Base-by-base conservation (phyloP, 2,888 invertebrate genomes). In the Phorcus lineatus region DNA sequence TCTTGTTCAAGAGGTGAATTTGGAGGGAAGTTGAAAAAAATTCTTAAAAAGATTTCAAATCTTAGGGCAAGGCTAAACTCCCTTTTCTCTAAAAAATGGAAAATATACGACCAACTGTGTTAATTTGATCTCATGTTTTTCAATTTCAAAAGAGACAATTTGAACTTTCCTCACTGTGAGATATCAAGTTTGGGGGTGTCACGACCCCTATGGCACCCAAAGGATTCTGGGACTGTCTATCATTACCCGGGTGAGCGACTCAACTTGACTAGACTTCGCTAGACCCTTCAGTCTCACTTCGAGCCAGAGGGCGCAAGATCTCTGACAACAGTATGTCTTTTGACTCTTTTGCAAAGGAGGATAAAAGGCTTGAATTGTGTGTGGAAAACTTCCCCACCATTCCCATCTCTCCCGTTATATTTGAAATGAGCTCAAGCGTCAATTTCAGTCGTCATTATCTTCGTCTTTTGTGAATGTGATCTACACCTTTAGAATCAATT, bases 61-160 rank as follows among this genome's bases (percentile, higher is more conserved):
- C 62, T 24, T 17, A 17, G 62, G 62, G 28, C 24, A 62, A 28
- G 62, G 28, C 7, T 24, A 28, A 62, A 24, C 13, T 17, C 28
- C 13, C 17, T 47, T 28, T 22, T 16, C 16, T 11, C 24, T 16
- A 62, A 28, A 24, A 62, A 28, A 28, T 62, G 62, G 28, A 9
- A 62, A 62, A 62, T 28, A 24, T 62, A 28, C 28, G 62, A 62
- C 62, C 62, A 13, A 28, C 62, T 62, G 13, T 24, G 62, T 28
- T 62, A 62, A 62, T 62, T 28, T 28, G 24, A 24, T 62, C 28
- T 28, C 62, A 28, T 62, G 62, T 28, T 11, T 62, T 24, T 62
- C 24, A 62, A 24, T 62, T 62, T 62, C 62, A 62, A 62, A 62
- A 62, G 62, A 62, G 28, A 62, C 62, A 62, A 62, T 62, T 47